Conservation (phyloP, 2,888 invertebrate species). For the Cordilura impudica region DNA sequence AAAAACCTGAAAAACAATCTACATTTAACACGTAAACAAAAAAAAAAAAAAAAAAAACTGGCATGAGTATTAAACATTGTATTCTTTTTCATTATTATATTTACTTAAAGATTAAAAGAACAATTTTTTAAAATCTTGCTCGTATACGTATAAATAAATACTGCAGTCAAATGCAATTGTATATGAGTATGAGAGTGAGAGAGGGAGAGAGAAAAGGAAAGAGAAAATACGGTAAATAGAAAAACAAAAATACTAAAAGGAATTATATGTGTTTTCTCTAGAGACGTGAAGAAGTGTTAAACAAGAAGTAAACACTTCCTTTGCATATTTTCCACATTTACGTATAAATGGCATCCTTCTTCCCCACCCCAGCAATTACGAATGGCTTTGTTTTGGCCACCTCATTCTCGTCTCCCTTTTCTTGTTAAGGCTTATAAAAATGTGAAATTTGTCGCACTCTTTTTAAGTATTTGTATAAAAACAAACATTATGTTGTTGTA, state of each 20-base stretch:
- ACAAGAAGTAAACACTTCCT: slow-evolving; percentile 36
- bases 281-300: slow-evolving; percentile 11
- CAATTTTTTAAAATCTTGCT: not conserved
- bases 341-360: too few relatives aligned
- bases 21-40: slow-evolving; percentile 32
- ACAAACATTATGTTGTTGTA: slow-evolving; percentile 3
- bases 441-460: too few relatives aligned
- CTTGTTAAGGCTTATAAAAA: too few relatives aligned
- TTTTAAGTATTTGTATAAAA: not conserved
- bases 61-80: slow-evolving; percentile 24
- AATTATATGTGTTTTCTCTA: slow-evolving; percentile 10
- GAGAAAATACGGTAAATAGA: not conserved
- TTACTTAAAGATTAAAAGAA: slow-evolving; percentile 5
- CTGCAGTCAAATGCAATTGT: not conserved
- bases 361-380: too few relatives aligned
- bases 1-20: not conserved
- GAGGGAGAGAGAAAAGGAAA: not conserved
- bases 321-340: not conserved
- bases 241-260: not conserved
- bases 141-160: not conserved
- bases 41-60: not conserved
- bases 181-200: not conserved
- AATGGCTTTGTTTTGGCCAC: too few relatives aligned
- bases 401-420: too few relatives aligned
- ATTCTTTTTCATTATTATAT: slow-evolving; percentile 11